Evolutionary conservation across 2,797 vertebrate genomes (phyloP).

Genomic region (Syndactyla subalaris): DNA sequence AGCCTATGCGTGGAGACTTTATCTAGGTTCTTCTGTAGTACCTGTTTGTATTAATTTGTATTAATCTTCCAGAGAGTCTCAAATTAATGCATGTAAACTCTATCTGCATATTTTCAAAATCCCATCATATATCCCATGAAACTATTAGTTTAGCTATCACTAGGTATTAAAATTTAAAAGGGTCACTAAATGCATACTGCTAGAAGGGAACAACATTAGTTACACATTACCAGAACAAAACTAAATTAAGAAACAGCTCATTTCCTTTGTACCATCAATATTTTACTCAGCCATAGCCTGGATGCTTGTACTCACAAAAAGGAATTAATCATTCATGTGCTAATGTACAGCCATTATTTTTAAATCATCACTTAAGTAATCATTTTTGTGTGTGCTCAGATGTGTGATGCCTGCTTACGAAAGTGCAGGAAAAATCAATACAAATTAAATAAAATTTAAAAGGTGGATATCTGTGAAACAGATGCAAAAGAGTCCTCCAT

Average conservation of each 20-base stretch:
- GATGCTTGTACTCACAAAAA: slow-evolving; percentile 57
- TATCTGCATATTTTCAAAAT: slow-evolving; percentile 10
- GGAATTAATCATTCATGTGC: slow-evolving; percentile 72
- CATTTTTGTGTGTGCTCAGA: slow-evolving; percentile 62
- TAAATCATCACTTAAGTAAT: slow-evolving; percentile 74
- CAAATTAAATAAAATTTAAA: slow-evolving; percentile 73
- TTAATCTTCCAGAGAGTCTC: not conserved
- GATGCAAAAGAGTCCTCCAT: slow-evolving; percentile 12
- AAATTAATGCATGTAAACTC: not conserved
- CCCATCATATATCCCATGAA: slow-evolving; percentile 25
- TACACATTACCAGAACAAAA: slow-evolving; percentile 78
- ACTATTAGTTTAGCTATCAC: slow-evolving; percentile 58
- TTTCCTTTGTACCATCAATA: slow-evolving; percentile 76
- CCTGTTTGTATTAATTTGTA: not conserved
- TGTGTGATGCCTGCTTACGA: slow-evolving; percentile 55
- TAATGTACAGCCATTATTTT: slow-evolving; percentile 75
- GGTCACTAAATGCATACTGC: slow-evolving; percentile 63
- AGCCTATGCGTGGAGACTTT: not conserved
- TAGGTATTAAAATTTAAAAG: slow-evolving; percentile 71
- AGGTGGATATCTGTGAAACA: slow-evolving; percentile 50
- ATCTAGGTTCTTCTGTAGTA: not conserved
- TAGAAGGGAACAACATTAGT: slow-evolving; percentile 75
- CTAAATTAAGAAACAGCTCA: slow-evolving; percentile 76
- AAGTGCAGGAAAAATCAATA: slow-evolving; percentile 58
- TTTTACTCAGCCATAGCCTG: slow-evolving; percentile 73